Conservation (phyloP, 1,140 invertebrate genomes). For the Atta texana region DNA sequence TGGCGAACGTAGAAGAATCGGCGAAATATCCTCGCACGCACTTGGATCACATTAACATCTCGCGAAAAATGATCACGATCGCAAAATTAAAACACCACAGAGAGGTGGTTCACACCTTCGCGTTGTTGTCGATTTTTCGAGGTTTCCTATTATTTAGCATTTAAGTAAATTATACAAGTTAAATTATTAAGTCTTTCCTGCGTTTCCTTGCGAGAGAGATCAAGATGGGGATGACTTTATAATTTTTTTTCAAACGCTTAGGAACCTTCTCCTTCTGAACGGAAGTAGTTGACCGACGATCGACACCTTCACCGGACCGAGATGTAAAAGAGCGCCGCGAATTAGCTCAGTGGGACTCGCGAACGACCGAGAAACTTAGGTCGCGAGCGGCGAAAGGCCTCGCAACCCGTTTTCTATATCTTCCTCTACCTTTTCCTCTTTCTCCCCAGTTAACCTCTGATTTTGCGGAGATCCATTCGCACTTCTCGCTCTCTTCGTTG, state of each 20-base stretch:
- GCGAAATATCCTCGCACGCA: not conserved
- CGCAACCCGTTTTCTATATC: slow-evolving; percentile 51
- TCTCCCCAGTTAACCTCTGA: not conserved
- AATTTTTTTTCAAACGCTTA: not conserved
- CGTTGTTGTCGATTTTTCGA: not conserved
- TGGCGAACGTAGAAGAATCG: not conserved
- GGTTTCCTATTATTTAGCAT: not conserved
- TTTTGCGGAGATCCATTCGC: not conserved
- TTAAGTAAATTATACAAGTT: no score
- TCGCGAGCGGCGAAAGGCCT: slow-evolving; percentile 59
- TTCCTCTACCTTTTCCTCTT: not conserved
- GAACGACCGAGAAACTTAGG: slow-evolving; percentile 66
- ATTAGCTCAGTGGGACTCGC: slow-evolving; percentile 75
- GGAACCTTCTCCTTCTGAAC: not conserved
- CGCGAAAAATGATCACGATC: not conserved
- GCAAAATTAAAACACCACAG: not conserved
- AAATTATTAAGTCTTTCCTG: not conserved
- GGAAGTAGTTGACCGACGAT: not conserved
- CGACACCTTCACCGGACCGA: slow-evolving; percentile 33
- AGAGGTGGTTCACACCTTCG: not conserved
- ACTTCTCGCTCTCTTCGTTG: not conserved
- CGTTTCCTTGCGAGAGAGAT: no score
- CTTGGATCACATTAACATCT: not conserved
- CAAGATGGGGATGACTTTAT: no score
- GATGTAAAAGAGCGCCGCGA: slow-evolving; percentile 45